Percentiles rank a stretch among this genome's conserved stretches.
Conservation (phyloP, 2,888 invertebrate genomes). For the Arrhopalites spinosus region DNA sequence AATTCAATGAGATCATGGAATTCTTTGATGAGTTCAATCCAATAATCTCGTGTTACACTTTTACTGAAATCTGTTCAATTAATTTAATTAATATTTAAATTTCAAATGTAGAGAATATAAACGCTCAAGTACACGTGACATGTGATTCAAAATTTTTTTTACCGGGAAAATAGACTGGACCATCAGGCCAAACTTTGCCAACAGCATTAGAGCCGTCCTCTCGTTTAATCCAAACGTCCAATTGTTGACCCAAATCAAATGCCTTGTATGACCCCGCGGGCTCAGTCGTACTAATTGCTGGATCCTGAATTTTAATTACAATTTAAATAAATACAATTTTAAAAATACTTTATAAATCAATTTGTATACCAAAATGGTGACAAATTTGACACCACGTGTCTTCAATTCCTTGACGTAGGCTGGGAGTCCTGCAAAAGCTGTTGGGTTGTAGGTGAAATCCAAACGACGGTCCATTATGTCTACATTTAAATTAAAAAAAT, state of each 20-base stretch:
- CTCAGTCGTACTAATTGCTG: constrained; percentile 57
- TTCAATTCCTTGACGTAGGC: constrained; percentile 70
- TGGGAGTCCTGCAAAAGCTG: constrained; percentile 68
- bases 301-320: constrained; percentile 42
- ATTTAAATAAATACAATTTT: too few relatives aligned
- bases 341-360: constrained; percentile 28
- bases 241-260: constrained; percentile 40
- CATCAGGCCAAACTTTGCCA: constrained; percentile 63
- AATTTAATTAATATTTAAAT: constrained; percentile 36
- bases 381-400: constrained; percentile 61
- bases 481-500: constrained; percentile 40
- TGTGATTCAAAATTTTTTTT: too few relatives aligned
- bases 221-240: constrained; percentile 47
- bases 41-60: constrained; percentile 75
- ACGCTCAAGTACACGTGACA: too few relatives aligned
- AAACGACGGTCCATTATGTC: constrained; percentile 63
- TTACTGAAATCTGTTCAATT: constrained; percentile 45
- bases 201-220: constrained; percentile 59
- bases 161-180: constrained; percentile 53
- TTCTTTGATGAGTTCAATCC: constrained; percentile 70
- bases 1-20: constrained; percentile 68
- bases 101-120: too few relatives aligned
- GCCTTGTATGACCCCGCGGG: constrained; percentile 57
- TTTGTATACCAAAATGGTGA: constrained; percentile 36
- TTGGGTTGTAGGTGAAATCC: constrained; percentile 74